These are phyloP conservation scores for Ornithorhynchus anatinus DNA, from an alignment of 2,113 vertebrate species.

Conservation along the genomic window DNA sequence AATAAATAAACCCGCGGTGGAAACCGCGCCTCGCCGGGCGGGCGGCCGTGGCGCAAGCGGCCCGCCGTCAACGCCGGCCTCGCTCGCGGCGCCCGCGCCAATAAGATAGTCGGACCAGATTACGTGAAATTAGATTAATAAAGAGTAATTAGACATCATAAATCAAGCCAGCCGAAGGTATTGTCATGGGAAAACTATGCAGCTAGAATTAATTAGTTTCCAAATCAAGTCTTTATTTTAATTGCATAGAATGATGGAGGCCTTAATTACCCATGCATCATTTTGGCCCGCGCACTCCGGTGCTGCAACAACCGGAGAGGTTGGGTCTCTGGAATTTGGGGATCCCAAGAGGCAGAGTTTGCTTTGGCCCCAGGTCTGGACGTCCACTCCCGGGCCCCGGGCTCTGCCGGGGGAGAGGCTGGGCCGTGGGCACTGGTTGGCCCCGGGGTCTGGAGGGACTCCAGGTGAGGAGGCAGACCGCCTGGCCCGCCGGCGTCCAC, in stretches of 20 bases:
- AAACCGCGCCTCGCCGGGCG: conserved; percentile 49
- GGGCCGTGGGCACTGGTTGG: no score
- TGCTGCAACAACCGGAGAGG: conserved; percentile 69
- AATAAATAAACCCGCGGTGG: conserved; percentile 52
- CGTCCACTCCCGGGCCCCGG: neutral
- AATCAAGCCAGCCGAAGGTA: conserved; percentile 73
- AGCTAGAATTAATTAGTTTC: conserved; percentile 80
- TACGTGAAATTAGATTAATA: conserved; percentile 77
- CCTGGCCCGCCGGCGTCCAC: neutral
- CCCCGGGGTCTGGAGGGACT: no score
- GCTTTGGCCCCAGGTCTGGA: conserved; percentile 43
- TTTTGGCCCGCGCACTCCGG: conserved; percentile 59
- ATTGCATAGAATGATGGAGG: conserved; percentile 75
- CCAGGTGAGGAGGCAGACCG: no score
- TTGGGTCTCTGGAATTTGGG: conserved; percentile 62
- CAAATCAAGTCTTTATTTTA: conserved; percentile 75
- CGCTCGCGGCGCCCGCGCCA: conserved; percentile 63
- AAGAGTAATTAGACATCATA: conserved; percentile 80
- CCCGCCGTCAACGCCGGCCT: conserved; percentile 61
- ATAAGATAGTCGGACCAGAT: conserved; percentile 66
- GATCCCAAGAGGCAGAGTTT: conserved; percentile 33
- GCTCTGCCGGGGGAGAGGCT: neutral
- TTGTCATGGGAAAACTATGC: conserved; percentile 83
- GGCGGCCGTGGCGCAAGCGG: conserved; percentile 53
- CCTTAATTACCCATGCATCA: conserved; percentile 73